These are phyloP conservation scores for Pycnomerus fuliginosus DNA, from an alignment of 2,888 invertebrate genomes.

Conservation along the genomic window DNA sequence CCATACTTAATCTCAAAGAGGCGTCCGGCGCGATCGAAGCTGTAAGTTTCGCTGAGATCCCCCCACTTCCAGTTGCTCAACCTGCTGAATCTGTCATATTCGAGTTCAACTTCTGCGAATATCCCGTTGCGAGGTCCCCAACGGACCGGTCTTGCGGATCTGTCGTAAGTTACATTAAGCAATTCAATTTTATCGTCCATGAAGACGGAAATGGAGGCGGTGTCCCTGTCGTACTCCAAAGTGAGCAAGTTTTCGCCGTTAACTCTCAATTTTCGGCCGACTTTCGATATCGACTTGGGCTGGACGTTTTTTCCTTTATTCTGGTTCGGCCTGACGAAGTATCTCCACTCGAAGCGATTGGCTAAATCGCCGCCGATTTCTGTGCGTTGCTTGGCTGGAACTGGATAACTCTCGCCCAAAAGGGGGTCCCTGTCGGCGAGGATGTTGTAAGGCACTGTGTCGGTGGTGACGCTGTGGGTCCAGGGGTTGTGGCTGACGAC, in stretches of 20 bases:
- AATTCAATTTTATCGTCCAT: conserved; percentile 85
- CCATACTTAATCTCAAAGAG: conserved; percentile 88
- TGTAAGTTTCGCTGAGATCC: conserved; percentile 84
- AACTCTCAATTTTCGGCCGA: conserved; percentile 81
- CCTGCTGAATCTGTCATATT: conserved; percentile 88
- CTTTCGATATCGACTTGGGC: conserved; percentile 74
- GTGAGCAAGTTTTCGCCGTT: conserved; percentile 91
- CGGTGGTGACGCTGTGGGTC: conserved; percentile 86
- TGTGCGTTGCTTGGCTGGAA: conserved; percentile 85
- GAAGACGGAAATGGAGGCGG: conserved; percentile 81
- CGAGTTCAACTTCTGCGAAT: conserved; percentile 85
- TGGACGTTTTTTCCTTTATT: conserved; percentile 59
- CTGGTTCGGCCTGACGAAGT: conserved; percentile 78
- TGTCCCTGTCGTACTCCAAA: conserved; percentile 86
- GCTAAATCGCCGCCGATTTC: conserved; percentile 89
- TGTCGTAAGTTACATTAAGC: conserved; percentile 83
- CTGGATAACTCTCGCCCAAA: conserved; percentile 82
- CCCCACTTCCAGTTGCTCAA: conserved; percentile 92
- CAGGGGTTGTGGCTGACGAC: conserved; percentile 80
- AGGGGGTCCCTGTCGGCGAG: conserved; percentile 85
- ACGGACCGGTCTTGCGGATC: conserved; percentile 79
- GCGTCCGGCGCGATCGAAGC: conserved; percentile 87
- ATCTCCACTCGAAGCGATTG: conserved; percentile 94
- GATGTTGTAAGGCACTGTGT: conserved; percentile 87
- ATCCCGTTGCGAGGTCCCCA: conserved; percentile 85